Conservation (phyloP, 2,888 invertebrate species). For the Plemyria rubiginata region DNA sequence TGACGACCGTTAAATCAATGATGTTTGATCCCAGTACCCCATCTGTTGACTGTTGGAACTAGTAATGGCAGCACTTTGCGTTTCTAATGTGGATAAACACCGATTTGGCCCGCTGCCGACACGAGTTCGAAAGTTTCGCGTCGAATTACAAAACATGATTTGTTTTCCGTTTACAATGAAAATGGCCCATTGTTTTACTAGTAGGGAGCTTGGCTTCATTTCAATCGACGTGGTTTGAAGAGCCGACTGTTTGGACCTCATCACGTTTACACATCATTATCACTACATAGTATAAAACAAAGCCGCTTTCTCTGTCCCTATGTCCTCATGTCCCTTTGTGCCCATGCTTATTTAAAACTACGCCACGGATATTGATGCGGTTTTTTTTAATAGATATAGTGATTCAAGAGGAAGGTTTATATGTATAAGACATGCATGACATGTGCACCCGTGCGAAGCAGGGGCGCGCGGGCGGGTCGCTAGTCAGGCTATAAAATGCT, state of each 20-base stretch:
- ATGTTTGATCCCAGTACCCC: slow-evolving; percentile 19
- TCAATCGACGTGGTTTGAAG: slow-evolving; percentile 29
- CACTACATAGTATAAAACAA: no score
- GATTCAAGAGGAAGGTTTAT: no score
- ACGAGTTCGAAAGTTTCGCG: slow-evolving; percentile 54
- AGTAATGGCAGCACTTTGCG: slow-evolving; percentile 47
- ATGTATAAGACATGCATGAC: no score
- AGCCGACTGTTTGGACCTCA: not conserved
- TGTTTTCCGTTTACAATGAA: slow-evolving; percentile 53
- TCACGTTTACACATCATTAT: no score
- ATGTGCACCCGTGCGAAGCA: no score
- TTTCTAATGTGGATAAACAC: slow-evolving; percentile 51
- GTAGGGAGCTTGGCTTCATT: slow-evolving; percentile 33
- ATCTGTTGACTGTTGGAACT: slow-evolving; percentile 39
- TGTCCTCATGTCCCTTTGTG: no score
- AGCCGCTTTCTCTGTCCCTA: no score
- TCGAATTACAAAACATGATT: slow-evolving; percentile 61
- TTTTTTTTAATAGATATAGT: no score
- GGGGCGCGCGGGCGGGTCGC: no score
- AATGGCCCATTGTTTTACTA: slow-evolving; percentile 50
- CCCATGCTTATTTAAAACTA: no score
- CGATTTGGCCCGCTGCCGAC: slow-evolving; percentile 61
- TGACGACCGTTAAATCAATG: slow-evolving; percentile 11
- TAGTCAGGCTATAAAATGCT: no score
- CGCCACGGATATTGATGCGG: no score